These are phyloP conservation scores for Lucinisca nassula DNA, from an alignment of 2,888 invertebrate genomes.

Conservation along the genomic window DNA sequence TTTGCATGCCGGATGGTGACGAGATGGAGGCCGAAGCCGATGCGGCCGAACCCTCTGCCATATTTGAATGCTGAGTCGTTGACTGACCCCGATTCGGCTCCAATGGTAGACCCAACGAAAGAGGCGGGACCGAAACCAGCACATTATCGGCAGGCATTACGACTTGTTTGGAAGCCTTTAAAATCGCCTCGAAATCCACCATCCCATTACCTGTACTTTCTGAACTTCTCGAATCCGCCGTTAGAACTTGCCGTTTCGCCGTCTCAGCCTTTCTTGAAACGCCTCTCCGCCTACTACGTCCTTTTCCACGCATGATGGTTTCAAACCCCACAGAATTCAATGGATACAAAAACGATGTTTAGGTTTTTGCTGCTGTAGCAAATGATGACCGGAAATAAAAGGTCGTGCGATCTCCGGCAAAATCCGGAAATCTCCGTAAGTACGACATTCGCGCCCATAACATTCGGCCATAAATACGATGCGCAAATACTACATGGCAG, in stretches of 20 bases:
- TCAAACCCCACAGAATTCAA: neutral
- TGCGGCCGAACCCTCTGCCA: neutral
- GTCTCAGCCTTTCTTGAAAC: neutral
- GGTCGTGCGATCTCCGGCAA: neutral
- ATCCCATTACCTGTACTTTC: too few species aligned
- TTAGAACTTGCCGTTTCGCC: neutral
- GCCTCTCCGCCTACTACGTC: neutral
- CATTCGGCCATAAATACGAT: too few species aligned
- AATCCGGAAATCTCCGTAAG: neutral
- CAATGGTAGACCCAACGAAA: neutral
- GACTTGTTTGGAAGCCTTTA: neutral
- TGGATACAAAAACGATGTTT: neutral
- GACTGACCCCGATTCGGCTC: neutral
- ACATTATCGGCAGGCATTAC: neutral
- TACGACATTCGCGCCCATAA: neutral
- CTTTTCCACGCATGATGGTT: neutral
- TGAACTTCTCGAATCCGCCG: neutral
- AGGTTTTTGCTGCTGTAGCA: neutral
- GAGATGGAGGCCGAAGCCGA: neutral
- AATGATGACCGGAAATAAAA: neutral
- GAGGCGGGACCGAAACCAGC: too few species aligned
- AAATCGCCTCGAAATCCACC: too few species aligned
- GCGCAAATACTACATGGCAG: too few species aligned
- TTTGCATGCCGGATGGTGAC: neutral
- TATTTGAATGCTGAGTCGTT: too few species aligned